A percentile compares a stretch with the other conserved stretches of the same genome.
Evolutionary conservation across 2,113 vertebrate genomes (phyloP).

Genomic region (Theristicus caerulescens): DNA sequence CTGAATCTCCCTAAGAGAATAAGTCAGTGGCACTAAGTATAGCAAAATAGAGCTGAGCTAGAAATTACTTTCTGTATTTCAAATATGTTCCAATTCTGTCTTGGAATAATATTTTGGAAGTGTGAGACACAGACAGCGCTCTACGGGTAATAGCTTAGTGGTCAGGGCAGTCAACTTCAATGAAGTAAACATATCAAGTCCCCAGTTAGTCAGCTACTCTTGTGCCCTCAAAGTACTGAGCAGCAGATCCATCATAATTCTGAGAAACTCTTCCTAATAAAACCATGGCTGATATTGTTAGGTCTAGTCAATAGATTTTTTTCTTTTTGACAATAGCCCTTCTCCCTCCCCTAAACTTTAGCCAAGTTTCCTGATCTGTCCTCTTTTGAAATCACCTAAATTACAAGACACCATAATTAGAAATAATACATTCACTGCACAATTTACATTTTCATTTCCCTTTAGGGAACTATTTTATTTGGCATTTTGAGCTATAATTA

Average conservation of each 20-base stretch:
- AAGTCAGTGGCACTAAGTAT: not conserved
- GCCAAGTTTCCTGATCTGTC: not conserved
- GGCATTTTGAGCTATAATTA: not conserved
- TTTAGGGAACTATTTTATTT: not conserved
- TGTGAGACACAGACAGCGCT: not conserved
- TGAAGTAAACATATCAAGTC: not conserved
- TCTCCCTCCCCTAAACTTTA: not conserved
- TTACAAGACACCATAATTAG: not conserved
- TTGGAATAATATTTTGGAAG: not conserved
- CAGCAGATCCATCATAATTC: not conserved
- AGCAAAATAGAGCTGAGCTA: not conserved
- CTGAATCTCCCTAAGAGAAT: not conserved
- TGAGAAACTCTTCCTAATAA: not conserved
- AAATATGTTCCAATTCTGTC: not conserved
- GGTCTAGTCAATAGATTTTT: too few relatives aligned
- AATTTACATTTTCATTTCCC: not conserved
- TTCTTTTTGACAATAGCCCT: not conserved
- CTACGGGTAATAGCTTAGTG: not conserved
- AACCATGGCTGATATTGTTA: not conserved
- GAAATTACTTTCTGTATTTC: not conserved
- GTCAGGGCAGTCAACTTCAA: not conserved
- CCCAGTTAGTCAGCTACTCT: not conserved
- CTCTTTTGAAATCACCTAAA: not conserved
- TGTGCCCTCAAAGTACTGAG: not conserved
- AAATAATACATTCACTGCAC: not conserved